Base-by-base conservation (phyloP, 2,113 vertebrate species). In the Dissostichus mawsoni region DNA sequence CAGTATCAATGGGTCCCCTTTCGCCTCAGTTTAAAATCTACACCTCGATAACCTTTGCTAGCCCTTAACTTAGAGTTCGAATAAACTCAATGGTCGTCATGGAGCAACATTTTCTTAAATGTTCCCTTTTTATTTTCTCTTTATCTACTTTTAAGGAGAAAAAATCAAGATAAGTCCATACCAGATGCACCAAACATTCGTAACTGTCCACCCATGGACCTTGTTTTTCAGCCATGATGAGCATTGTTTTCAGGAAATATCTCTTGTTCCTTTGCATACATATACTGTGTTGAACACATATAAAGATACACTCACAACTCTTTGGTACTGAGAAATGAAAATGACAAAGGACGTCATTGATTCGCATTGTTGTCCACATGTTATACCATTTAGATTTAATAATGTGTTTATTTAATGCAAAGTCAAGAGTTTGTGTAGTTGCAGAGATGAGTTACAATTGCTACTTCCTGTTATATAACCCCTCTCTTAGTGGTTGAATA, bases 211-310 rank as follows among this genome's bases (percentile, higher is more conserved):
- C 5, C 36, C 5, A 41, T 41, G 36, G 29, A 76, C 78, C 74
- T 87, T 84, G 47, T 58, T 62, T 62, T 41, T 23, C 10, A 36
- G 59, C 41, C 75, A 18, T 56, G 20, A 62, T 76, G 29, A 3
- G 29, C 3, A 29, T 4, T 29, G 0, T 3, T 4, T 29, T 29
- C 29, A 29, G 29, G 29, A 29, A 29, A 65, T 62, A 57, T 52
- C 41, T 3, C 33, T 29, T 6, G n/a, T 55, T 45, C 33, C 29
- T 13, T 56, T 45, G 20, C 7, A 23, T 20, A 36, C n/a, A 52
- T 10, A 64, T 29, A 55, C 4, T 17, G 36, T 20, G 3, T 33
- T 12, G n/a, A 18, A 47, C 13, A 16, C 44, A 50, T 33, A 72
- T 41, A 12, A 11, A 82, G 3, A 57, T 17, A 33, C 41, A 48